Evolutionary conservation across 2,888 invertebrate genomes (phyloP), one percentile per base, ranked within the genome.

Genomic region (Limnephilus auricula): DNA sequence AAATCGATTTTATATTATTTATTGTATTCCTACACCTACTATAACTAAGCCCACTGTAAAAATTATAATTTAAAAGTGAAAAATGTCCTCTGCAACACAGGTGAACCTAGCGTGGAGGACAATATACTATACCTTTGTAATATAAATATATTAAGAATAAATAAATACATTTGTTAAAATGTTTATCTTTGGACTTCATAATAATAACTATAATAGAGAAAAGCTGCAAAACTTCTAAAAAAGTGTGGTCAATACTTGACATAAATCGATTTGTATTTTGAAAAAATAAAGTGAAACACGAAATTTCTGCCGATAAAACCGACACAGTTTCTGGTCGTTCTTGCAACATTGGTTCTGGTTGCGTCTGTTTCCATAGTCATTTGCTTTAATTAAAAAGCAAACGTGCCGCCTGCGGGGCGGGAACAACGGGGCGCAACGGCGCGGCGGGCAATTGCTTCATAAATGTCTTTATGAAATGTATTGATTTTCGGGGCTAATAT

Each of bases 381-480:
- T 93, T 92, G 92, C 79, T 91, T 93, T 93, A 93, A 93, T 92
- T 93, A 93, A 93, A 93, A 93, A 93, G 90, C 90, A 83, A 92
- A 90, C 92, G 92, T 92, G 87, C 83, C 86, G 86, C 86, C 86
- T 31, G 31, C 31, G 32, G 86, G 31, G 50, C 86, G 40, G 83
- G 87, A 83, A 86, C 86, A 50, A 84, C 40, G 32, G 31, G 87
- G 82, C 37, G 87, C 65, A 85, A 45, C 65, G 85, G 78, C 84
- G 85, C 79, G 80, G 80, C 87, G 45, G 87, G n/a, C 65, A 31
- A 86, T 65, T 84, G 34, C 65, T 65, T 32, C 30, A 32, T 32
- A 80, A 80, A 32, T 18, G 80, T 32, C 80, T 80, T 80, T 80
- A 31, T 31, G 15, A 31, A 80, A 80, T 31, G 32, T 32, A 80